Base-by-base conservation (phyloP, 2,888 invertebrate species). In the Diarsia rubi region DNA sequence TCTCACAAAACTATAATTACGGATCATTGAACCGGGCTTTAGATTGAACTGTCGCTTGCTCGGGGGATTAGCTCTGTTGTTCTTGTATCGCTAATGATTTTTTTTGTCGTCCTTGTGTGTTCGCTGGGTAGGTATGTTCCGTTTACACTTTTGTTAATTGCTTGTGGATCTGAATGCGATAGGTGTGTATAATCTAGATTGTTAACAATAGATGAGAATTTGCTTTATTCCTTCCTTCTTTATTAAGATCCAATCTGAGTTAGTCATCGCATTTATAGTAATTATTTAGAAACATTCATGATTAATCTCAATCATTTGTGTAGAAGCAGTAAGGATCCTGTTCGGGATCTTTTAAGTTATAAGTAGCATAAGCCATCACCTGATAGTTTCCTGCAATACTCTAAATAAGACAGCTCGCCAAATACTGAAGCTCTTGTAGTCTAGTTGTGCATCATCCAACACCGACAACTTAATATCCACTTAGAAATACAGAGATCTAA, bases 1-100 rank as follows among this genome's bases (percentile, higher is more conserved):
- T 86, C 84, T 84, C 82, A 70, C 85, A 83, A 77, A 81, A 83
- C 80, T 82, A 74, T 86, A 84, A 87, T 86, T 84, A 84, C 69
- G 80, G 86, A 87, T 85, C 87, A 77, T 81, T 86, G 86, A 87
- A 85, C 86, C 73, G 82, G 67, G 75, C 63, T 65, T 85, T 80
- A 82, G 79, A 86, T 86, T 81, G 73, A 78, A 79, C 75, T 78
- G 76, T 85, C 78, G 87, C 75, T 79, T 69, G 79, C 54, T 79
- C 59, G 81, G 62, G 62, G 76, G 75, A 84, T 84, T 82, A 71
- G 72, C 70, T 77, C 47, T 70, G 76, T 76, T 71, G 73, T 72
- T 70, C 69, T 71, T 66, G 68, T 76, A 75, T 75, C 44, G 42
- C 47, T 81, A 77, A 81, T 74, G 75, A 77, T 77, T 73, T 85